Percentiles rank a stretch among this genome's conserved stretches.
These are phyloP conservation scores for Drosophila pseudoobscura DNA, from an alignment of 1,140 invertebrate genomes.

Conservation along the genomic window DNA sequence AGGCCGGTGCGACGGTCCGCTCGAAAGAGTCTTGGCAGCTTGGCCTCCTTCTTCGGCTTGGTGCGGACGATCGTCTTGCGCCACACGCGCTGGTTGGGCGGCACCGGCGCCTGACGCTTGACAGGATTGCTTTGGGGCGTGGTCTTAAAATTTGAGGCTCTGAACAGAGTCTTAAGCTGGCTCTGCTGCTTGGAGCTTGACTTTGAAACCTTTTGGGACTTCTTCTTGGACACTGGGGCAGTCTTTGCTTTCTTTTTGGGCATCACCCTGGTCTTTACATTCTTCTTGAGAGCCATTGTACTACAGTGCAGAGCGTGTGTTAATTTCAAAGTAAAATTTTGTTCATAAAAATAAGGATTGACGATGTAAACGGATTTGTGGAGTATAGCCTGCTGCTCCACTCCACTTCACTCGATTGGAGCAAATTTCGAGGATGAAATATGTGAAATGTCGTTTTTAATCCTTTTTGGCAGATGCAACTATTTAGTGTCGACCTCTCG, in stretches of 20 bases:
- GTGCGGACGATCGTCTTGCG: slow-evolving; percentile 32
- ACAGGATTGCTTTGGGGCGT: neutral
- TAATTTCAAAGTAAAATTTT: neutral
- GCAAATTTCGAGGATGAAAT: slow-evolving; percentile 9
- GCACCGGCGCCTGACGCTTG: neutral
- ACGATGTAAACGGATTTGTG: too few species aligned
- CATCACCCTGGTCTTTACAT: neutral
- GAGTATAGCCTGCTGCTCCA: neutral
- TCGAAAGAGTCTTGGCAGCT: slow-evolving; percentile 50
- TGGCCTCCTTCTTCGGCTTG: slow-evolving; percentile 26
- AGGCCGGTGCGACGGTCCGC: slow-evolving; percentile 45
- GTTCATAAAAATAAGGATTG: too few species aligned
- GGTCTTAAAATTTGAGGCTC: too few species aligned
- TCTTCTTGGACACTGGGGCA: neutral
- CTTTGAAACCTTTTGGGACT: neutral
- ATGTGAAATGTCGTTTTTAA: slow-evolving; percentile 1
- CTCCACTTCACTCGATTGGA: neutral
- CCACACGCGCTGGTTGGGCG: slow-evolving; percentile 19
- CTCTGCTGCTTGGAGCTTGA: slow-evolving; percentile 21
- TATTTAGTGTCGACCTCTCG: slow-evolving; percentile 23
- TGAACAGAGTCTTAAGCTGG: slow-evolving; percentile 1
- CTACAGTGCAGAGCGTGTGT: too few species aligned
- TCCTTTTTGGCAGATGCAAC: slow-evolving; percentile 5
- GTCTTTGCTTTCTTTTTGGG: neutral
- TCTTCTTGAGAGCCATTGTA: neutral